Evolutionary conservation across 2,113 vertebrate genomes (phyloP).

Genomic region (Leptodactylus fuscus): DNA sequence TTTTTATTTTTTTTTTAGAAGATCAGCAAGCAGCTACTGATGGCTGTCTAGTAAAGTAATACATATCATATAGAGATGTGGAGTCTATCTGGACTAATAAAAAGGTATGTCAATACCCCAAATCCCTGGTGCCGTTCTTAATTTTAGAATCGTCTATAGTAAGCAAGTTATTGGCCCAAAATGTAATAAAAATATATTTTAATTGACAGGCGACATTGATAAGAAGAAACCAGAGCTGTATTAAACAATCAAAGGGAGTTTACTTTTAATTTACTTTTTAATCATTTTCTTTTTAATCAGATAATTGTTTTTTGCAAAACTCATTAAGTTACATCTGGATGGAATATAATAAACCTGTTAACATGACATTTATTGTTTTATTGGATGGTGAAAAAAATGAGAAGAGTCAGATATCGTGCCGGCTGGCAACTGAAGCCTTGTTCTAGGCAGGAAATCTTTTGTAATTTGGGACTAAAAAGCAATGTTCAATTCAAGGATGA

Average conservation of each 20-base stretch:
- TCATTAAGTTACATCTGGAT: constrained; percentile 67
- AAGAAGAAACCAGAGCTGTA: constrained; percentile 60
- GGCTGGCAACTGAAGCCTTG: neutral
- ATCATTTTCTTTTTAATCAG: constrained; percentile 76
- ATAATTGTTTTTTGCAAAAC: constrained; percentile 69
- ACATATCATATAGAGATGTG: constrained; percentile 36
- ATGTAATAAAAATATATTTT: constrained; percentile 62
- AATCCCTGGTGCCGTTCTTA: neutral
- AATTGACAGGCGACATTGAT: constrained; percentile 62
- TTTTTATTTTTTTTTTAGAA: constrained; percentile 40
- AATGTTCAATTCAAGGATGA: neutral
- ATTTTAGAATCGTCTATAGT: constrained; percentile 35
- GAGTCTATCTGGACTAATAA: constrained; percentile 50
- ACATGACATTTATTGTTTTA: constrained; percentile 54
- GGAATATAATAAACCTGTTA: constrained; percentile 60
- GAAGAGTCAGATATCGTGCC: neutral
- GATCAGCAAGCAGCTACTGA: neutral
- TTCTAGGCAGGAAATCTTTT: neutral
- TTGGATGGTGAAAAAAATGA: constrained; percentile 41
- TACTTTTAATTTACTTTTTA: constrained; percentile 76
- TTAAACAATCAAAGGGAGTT: constrained; percentile 69
- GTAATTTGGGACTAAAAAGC: neutral
- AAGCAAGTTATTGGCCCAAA: constrained; percentile 40
- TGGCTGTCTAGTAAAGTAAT: neutral
- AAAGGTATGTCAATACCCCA: constrained; percentile 49